These are phyloP conservation scores for Columba guinea DNA, from an alignment of 2,797 vertebrate species.

Conservation along the genomic window DNA sequence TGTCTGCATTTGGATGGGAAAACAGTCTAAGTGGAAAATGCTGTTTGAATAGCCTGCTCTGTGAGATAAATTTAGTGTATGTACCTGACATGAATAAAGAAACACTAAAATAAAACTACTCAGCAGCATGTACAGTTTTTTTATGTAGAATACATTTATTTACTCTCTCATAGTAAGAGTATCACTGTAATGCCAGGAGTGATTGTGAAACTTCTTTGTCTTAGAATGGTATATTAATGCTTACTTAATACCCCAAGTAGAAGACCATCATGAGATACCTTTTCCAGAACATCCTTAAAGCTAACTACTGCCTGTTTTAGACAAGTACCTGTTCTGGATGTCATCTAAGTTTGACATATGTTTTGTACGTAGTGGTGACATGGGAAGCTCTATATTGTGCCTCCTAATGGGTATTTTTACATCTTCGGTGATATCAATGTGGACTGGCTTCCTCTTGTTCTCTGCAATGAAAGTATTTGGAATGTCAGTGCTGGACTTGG, in stretches of 20 bases:
- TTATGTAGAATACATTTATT: neutral
- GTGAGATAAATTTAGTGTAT: neutral
- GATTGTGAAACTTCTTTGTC: neutral
- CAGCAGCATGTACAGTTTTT: neutral
- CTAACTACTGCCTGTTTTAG: neutral
- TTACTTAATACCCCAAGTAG: neutral
- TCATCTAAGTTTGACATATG: constrained; percentile 78
- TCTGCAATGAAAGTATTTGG: constrained; percentile 73
- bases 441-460: constrained; percentile 74
- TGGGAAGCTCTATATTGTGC: constrained; percentile 81
- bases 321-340: constrained; percentile 80
- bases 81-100: neutral
- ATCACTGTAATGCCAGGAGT: neutral
- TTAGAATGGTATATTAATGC: neutral
- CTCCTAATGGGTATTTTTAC: constrained; percentile 62
- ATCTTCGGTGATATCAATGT: constrained; percentile 73
- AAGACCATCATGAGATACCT: neutral
- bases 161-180: neutral
- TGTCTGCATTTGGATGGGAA: neutral
- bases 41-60: neutral
- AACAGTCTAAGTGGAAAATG: neutral
- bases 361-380: constrained; percentile 80
- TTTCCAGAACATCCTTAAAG: neutral
- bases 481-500: neutral
- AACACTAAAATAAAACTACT: neutral